These are phyloP conservation scores for Pyrocephalus nanus DNA, from an alignment of 2,797 vertebrate species.

Conservation along the genomic window DNA sequence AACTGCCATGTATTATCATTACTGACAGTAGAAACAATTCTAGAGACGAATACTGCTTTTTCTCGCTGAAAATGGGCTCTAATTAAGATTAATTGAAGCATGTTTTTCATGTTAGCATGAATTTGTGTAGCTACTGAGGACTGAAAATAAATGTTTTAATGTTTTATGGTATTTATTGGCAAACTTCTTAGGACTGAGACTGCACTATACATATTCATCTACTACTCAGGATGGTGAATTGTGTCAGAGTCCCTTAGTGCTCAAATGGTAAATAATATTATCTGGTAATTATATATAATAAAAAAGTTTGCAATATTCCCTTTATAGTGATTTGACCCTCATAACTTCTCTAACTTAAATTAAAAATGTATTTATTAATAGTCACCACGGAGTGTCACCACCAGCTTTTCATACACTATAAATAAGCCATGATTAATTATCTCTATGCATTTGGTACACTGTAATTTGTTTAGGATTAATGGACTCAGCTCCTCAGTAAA, in stretches of 20 bases:
- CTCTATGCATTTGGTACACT: background rate
- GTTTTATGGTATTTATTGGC: background rate
- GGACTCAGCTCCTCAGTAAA: background rate
- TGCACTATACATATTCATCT: background rate
- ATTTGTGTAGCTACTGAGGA: background rate
- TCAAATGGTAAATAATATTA: background rate
- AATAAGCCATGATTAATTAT: background rate
- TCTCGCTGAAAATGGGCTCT: background rate
- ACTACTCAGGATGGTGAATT: background rate
- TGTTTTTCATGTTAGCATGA: background rate
- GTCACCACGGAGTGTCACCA: background rate
- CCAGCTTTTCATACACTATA: background rate
- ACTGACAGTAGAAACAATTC: background rate
- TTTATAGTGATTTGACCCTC: background rate
- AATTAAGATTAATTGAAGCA: slow-evolving; percentile 8
- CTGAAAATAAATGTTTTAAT: background rate
- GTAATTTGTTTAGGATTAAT: slow-evolving; percentile 47
- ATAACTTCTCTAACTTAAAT: slow-evolving; percentile 3
- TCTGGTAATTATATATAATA: background rate
- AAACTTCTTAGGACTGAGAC: background rate
- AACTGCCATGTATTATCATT: background rate
- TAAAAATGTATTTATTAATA: slow-evolving; percentile 4
- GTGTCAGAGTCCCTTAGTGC: background rate
- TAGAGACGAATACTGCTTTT: background rate
- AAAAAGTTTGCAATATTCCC: background rate